Base-by-base conservation (phyloP, 2,797 vertebrate genomes). In the Spinus pinus region DNA sequence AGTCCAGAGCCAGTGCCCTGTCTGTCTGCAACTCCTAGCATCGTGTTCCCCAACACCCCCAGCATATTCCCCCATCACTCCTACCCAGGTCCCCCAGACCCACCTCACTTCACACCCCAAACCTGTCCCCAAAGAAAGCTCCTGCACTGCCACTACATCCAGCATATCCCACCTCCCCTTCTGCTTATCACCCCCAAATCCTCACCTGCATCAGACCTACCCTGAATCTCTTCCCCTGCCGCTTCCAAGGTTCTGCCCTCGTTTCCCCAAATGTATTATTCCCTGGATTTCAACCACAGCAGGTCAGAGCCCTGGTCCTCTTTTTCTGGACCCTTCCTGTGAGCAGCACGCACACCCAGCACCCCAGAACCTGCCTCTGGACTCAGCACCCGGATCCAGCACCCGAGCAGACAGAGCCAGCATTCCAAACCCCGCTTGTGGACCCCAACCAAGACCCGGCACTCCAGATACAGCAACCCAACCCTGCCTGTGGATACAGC, bases 21-120 rank as follows among this genome's bases (percentile, higher is more conserved):
- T 24, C 42, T 53, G 31, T 44, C 78, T 9, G 8, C 50, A 79
- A 1, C 30, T 71, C 33, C 39, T 18, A 39, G 28, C 8, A 12
- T 7, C 3, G 0, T 12, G 33, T 18, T 77, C 42, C 18, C 30
- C 75, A 35, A 22, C 17, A 28, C 5, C 21, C 17, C 24, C 2
- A 3, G 37, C 23, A 30, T 3, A 33, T 23, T 54, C 33, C n/a
- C 16, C 7, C 0, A 0, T 11, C 42, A 7, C 17, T 81, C 54
- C 71, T 47, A 54, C 23, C 6, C 51, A 39, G 21, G 28, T 42
- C 4, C 11, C 44, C 21, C 39, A 70, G 35, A 20, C 31, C 13
- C 21, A 46, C 12, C 37, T 90, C 64, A 61, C n/a, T 50, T 33
- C 67, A 37, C 9, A 21, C 6, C 21, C 37, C 74, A 80, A 54